Base-by-base conservation (phyloP, 1,140 invertebrate genomes). In the Polypedilum vanderplanki region DNA sequence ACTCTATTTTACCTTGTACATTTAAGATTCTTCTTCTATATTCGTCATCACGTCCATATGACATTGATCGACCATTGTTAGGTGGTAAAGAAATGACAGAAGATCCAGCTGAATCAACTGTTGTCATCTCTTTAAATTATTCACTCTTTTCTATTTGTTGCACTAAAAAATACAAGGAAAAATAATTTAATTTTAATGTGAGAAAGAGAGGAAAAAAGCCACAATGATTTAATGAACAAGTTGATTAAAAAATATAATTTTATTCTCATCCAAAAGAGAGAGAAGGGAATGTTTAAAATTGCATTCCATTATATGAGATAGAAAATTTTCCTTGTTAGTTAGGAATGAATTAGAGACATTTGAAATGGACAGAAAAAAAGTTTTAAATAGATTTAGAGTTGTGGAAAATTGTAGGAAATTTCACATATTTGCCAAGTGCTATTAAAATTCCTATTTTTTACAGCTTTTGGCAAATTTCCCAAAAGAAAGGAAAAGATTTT, bases 381-480 rank as follows among this genome's bases (percentile, higher is more conserved):
- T 33, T 33, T 33, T 33, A 33, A 33, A 33, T 33, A 33, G 24
- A 33, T 33, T 5, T 33, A 33, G 5, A 33, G 46, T 57, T 57
- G 24, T 57, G 46, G n/a, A 57, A 57, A 57, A 57, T 57, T n/a
- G 46, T 15, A 57, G 46, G 46, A 57, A 57, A 57, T 57, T 57
- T 57, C 46, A 57, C 46, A 57, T 57, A 57, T 57, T 57, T 15
- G 46, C 46, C 46, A 57, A 57, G 46, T n/a, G 46, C 46, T 57
- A 57, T 57, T 57, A 57, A 57, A 57, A 57, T 57, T 57, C 9
- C 46, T n/a, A n/a, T n/a, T n/a, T 57, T 57, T 57, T 57, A 57
- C 46, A 57, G 46, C n/a, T 57, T 57, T 57, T 57, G 46, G 46
- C 46, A 57, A 57, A 57, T 57, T 57, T 57, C 46, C 46, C 12